Evolutionary conservation across 2,797 vertebrate genomes (phyloP).

Genomic region (Gastrophryne carolinensis): DNA sequence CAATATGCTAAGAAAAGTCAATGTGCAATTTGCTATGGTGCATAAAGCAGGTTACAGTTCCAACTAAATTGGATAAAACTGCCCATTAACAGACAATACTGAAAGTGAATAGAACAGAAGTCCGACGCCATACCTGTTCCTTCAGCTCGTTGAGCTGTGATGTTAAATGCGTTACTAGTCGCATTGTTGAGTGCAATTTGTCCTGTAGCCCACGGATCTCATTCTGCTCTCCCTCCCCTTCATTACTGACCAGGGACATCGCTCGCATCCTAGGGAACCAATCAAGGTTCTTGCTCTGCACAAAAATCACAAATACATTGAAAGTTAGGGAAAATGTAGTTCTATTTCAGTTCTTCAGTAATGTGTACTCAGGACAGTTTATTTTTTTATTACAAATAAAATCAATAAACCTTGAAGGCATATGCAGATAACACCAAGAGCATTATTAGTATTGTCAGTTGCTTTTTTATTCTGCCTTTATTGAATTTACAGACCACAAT

Average conservation of each 20-base stretch:
- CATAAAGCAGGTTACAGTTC: background rate
- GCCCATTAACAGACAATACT: background rate
- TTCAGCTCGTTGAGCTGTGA: constrained; percentile 87
- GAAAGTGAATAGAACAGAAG: background rate
- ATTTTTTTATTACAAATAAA: no score
- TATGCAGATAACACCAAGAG: no score
- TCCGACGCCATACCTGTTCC: constrained; percentile 81
- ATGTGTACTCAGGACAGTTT: background rate
- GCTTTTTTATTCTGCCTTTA: no score
- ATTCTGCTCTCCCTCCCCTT: constrained; percentile 93
- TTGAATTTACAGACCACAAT: no score
- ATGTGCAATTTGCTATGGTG: background rate
- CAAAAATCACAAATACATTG: background rate
- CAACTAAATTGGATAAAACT: no score
- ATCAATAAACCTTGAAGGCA: no score
- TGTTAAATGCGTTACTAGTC: constrained; percentile 86
- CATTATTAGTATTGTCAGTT: no score
- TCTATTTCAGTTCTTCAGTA: background rate
- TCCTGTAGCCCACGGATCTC: constrained; percentile 95
- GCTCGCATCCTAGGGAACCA: constrained; percentile 98
- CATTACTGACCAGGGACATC: constrained; percentile 94
- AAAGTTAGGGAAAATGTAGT: background rate
- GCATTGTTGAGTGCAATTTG: constrained; percentile 86
- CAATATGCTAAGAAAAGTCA: background rate
- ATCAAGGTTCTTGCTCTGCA: constrained; percentile 88